A percentile compares a stretch with the other conserved stretches of the same genome.
Evolutionary conservation across 1,140 invertebrate species (phyloP).

Genomic region (Anoplolepis gracilipes): DNA sequence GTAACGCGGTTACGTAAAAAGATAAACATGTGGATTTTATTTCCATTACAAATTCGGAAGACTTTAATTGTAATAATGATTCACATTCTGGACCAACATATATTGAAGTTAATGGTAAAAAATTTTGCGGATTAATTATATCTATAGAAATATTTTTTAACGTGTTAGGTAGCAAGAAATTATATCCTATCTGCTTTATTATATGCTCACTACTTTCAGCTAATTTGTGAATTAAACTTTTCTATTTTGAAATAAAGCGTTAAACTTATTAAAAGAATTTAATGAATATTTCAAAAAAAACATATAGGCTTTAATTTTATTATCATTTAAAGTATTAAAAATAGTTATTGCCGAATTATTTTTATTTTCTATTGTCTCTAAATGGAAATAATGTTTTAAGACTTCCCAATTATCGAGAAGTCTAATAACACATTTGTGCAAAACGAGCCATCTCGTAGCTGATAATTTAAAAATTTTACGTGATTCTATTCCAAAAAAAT

Average conservation of each 20-base stretch:
- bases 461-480: slow-evolving; percentile 2
- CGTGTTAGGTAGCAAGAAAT: not conserved
- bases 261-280: too few species aligned
- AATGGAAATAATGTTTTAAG: not conserved
- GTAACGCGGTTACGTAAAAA: slow-evolving; percentile 19
- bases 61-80: slow-evolving; percentile 1
- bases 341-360: not conserved
- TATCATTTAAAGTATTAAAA: slow-evolving; percentile 11
- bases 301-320: not conserved
- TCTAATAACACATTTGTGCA: not conserved
- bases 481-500: not conserved
- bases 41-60: not conserved
- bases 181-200: slow-evolving; percentile 29
- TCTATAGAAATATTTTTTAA: slow-evolving; percentile 7
- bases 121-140: not conserved
- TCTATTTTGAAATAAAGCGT: too few species aligned
- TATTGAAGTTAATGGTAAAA: not conserved
- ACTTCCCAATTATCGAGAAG: slow-evolving; percentile 12
- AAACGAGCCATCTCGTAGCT: not conserved
- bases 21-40: slow-evolving; percentile 25
- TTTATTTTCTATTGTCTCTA: not conserved
- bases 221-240: too few species aligned
- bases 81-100: slow-evolving; percentile 25
- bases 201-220: not conserved
- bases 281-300: not conserved